Evolutionary conservation across 1,140 invertebrate genomes (phyloP).

Genomic region (Nautilus pompilius): DNA sequence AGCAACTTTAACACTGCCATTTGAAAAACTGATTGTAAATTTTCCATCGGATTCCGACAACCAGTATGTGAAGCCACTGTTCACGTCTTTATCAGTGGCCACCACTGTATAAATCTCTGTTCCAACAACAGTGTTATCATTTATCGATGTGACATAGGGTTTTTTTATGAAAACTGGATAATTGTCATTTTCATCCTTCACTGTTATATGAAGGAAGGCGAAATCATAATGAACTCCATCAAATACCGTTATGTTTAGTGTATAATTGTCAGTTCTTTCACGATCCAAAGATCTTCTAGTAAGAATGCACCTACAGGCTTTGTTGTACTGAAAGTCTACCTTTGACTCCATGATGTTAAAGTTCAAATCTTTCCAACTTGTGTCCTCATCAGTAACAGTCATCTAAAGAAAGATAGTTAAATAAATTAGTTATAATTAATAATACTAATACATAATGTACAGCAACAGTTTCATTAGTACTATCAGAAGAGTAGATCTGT

Average conservation of each 20-base stretch:
- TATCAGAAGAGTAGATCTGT: not conserved
- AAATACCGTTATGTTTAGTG: slow-evolving; percentile 11
- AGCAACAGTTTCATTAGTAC: not conserved
- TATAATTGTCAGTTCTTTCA: slow-evolving; percentile 1
- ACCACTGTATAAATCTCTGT: slow-evolving; percentile 5
- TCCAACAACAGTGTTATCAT: slow-evolving; percentile 14
- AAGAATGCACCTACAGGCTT: not conserved
- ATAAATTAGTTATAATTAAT: too few relatives aligned
- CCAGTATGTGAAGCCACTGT: slow-evolving; percentile 26
- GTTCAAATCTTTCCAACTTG: not conserved
- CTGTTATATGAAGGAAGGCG: slow-evolving; percentile 10
- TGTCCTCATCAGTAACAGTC: slow-evolving; percentile 10
- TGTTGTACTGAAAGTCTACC: not conserved
- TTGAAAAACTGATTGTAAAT: slow-evolving; percentile 19
- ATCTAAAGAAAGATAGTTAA: slow-evolving; percentile 12
- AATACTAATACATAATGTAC: too few relatives aligned
- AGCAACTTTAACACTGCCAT: slow-evolving; percentile 15
- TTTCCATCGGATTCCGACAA: slow-evolving; percentile 17
- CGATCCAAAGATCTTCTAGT: slow-evolving; percentile 3
- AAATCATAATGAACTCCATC: slow-evolving; percentile 10
- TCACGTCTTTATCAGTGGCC: slow-evolving; percentile 22
- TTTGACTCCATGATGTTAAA: slow-evolving; percentile 4
- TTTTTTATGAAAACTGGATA: slow-evolving; percentile 7
- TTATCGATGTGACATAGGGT: slow-evolving; percentile 1
- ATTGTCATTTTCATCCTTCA: slow-evolving; percentile 30